Conservation (phyloP, 2,888 invertebrate genomes). For the Mantis religiosa region DNA sequence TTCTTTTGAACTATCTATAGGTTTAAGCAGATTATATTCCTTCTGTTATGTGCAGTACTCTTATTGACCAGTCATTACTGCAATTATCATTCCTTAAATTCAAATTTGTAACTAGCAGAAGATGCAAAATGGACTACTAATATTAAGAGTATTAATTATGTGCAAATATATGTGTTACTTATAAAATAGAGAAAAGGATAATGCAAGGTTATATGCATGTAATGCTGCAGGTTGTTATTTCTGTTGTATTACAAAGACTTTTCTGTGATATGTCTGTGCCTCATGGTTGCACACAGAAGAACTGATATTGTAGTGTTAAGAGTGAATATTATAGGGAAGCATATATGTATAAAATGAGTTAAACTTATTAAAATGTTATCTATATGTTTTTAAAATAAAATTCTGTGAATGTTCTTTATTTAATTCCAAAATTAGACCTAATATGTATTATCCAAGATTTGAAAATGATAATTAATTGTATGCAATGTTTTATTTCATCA, state of each 20-base stretch:
- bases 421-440: no score
- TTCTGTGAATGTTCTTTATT: no score
- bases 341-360: no score
- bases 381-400: no score
- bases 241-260: background rate
- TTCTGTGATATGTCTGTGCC: background rate
- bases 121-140: background rate
- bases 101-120: background rate
- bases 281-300: background rate
- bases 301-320: background rate
- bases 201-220: background rate
- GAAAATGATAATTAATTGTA: no score
- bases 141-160: background rate
- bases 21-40: no score
- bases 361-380: no score
- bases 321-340: no score
- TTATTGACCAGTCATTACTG: background rate
- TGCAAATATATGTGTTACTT: background rate
- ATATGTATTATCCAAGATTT: no score
- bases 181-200: background rate
- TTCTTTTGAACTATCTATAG: no score
- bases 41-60: no score
- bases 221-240: background rate
- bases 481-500: no score
- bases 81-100: background rate